Base-by-base conservation (phyloP, 2,113 vertebrate genomes). In the Hyla sarda region DNA sequence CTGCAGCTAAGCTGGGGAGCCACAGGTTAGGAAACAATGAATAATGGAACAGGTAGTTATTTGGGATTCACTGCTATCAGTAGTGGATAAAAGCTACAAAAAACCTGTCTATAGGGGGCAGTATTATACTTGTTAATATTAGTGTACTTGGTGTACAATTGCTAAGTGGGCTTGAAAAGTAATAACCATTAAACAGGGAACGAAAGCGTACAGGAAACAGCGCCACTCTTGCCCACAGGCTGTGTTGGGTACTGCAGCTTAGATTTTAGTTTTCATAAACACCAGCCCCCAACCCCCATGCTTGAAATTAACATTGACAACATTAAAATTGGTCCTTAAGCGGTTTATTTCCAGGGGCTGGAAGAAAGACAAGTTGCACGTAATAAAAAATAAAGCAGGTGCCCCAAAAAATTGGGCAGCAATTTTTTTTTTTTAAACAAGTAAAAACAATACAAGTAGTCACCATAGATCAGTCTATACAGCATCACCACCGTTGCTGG, bases 311-410 rank as follows among this genome's bases (percentile, higher is more conserved):
- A 52, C 47, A 77, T 41, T 21, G 8, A 32, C 75, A 32, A 17
- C 13, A 34, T 69, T 75, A 52, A 7, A 28, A 5, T 19, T 7
- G 6, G 32, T 37, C 13, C 37, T 16, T 62, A 80, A 80, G 23
- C 21, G 0, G 34, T 80, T 80, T 80, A 80, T 80, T 80, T 80
- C 12, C 23, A 80, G 77, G 77, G 77, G 14, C 30, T 25, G 54
- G 30, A 45, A 80, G 54, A 80, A 80, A 80, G 34, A 80, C 77
- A 80, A 58, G 32, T 77, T 54, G 28, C 48, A 77, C 74, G 30
- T 80, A 45, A 80, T 79, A 79, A 60, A 79, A 80, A 80, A 80
- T 60, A 58, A 80, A 80, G 54, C 54, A 80, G 14, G 19, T 45
- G 77, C 56, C 77, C 54, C 56, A 28, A 62, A 80, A 60, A 80